Percentiles rank a stretch among this genome's conserved stretches.
Evolutionary conservation across 2,888 invertebrate genomes (phyloP).

Genomic region (Dusona sp.): DNA sequence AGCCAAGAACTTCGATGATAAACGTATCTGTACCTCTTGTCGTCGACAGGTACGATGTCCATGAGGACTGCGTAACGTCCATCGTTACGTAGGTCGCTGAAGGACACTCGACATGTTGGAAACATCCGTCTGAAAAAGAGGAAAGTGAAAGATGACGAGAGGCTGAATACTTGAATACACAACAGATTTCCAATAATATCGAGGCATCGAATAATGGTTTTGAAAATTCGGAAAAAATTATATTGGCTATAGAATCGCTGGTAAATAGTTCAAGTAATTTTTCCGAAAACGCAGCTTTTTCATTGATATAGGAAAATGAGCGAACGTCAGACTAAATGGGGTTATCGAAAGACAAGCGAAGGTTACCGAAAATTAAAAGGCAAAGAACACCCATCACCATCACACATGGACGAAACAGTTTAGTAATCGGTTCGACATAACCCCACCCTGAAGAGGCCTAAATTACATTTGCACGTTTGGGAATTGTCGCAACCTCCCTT

Average conservation of each 20-base stretch:
- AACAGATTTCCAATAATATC: background rate
- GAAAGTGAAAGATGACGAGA: background rate
- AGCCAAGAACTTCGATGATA: conserved; percentile 94
- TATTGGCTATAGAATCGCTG: too few relatives aligned
- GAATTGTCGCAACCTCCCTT: conserved; percentile 8
- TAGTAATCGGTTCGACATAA: conserved; percentile 26
- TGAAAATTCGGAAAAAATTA: too few relatives aligned
- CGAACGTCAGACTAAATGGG: conserved; percentile 10
- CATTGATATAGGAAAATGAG: background rate
- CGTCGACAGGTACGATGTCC: conserved; percentile 93
- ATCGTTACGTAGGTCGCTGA: conserved; percentile 89
- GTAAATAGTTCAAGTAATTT: background rate
- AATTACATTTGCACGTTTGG: conserved; percentile 54
- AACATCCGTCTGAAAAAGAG: conserved; percentile 90
- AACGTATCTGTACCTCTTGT: conserved; percentile 92
- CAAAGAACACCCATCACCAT: background rate
- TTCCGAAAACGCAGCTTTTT: background rate
- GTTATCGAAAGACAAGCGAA: conserved; percentile 35
- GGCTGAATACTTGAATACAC: background rate
- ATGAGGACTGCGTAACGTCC: conserved; percentile 90
- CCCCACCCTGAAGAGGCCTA: conserved; percentile 17
- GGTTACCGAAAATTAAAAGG: background rate
- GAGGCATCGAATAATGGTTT: background rate
- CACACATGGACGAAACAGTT: background rate
- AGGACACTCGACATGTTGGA: conserved; percentile 91